Evolutionary conservation across 2,888 invertebrate genomes (phyloP).

Genomic region (Ormyrus thymus): DNA sequence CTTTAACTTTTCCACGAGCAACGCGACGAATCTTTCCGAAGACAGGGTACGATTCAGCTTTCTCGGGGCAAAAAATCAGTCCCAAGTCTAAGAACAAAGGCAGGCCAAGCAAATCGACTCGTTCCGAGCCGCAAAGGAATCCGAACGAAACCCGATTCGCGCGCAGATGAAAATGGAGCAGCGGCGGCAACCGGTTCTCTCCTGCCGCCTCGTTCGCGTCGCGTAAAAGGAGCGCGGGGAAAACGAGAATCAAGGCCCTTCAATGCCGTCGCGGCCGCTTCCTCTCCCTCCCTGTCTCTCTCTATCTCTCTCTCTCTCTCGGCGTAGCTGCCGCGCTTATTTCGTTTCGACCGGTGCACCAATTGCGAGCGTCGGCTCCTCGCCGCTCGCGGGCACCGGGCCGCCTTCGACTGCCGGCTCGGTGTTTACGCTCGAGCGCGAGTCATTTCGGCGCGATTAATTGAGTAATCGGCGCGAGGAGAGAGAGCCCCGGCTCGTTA

Average conservation of each 20-base stretch:
- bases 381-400: too few species aligned
- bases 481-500: neutral
- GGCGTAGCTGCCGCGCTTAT: neutral
- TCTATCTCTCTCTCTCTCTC: neutral
- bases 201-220: neutral
- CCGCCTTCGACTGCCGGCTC: neutral
- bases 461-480: slow-evolving; percentile 28
- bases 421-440: slow-evolving; percentile 4
- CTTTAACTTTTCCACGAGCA: too few species aligned
- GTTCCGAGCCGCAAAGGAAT: too few species aligned
- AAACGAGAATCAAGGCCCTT: slow-evolving; percentile 38
- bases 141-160: neutral
- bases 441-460: slow-evolving; percentile 34
- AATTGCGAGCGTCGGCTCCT: too few species aligned
- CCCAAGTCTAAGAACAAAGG: too few species aligned
- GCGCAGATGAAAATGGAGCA: slow-evolving; percentile 24
- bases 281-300: neutral
- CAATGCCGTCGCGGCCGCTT: slow-evolving; percentile 20
- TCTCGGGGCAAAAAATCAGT: too few species aligned
- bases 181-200: slow-evolving; percentile 10
- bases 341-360: neutral
- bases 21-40: too few species aligned
- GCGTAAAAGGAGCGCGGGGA: slow-evolving; percentile 24
- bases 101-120: too few species aligned
- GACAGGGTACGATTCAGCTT: too few species aligned